Conservation (phyloP, 2,113 vertebrate species). For the Lasiurus borealis region DNA sequence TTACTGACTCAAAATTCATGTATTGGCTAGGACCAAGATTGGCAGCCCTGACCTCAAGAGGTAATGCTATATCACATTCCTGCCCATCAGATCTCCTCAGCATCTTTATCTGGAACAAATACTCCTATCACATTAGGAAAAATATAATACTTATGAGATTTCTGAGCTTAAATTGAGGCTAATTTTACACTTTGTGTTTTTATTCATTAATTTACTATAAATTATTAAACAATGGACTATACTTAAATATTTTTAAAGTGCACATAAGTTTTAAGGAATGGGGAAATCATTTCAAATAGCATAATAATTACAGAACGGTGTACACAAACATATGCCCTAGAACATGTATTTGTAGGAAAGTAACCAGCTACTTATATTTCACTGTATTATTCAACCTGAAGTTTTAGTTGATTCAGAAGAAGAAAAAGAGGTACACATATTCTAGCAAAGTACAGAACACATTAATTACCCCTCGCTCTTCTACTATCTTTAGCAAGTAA, state of each 20-base stretch:
- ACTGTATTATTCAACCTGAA: not conserved
- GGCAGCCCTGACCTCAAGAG: not conserved
- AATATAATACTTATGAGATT: slow-evolving; percentile 27
- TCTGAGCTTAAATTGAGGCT: slow-evolving; percentile 30
- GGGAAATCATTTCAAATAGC: slow-evolving; percentile 60
- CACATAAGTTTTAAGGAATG: slow-evolving; percentile 54
- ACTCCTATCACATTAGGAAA: slow-evolving; percentile 41
- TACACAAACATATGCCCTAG: not conserved
- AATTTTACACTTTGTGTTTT: slow-evolving; percentile 38
- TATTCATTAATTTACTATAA: slow-evolving; percentile 37
- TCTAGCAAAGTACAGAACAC: not conserved
- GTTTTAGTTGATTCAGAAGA: not conserved
- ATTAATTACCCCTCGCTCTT: not conserved
- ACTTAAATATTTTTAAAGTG: slow-evolving; percentile 65
- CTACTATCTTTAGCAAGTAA: not conserved
- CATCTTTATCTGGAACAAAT: slow-evolving; percentile 38
- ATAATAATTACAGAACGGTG: slow-evolving; percentile 35
- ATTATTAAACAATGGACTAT: slow-evolving; percentile 43
- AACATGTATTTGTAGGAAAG: not conserved
- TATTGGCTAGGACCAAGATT: not conserved
- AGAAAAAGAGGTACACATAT: not conserved
- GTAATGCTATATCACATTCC: not conserved
- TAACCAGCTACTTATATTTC: not conserved
- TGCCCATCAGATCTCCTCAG: not conserved
- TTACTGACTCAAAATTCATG: not conserved